A percentile compares a stretch with the other conserved stretches of the same genome.
These are phyloP conservation scores for Drosophila dives DNA, from an alignment of 2,888 invertebrate genomes.

Conservation along the genomic window DNA sequence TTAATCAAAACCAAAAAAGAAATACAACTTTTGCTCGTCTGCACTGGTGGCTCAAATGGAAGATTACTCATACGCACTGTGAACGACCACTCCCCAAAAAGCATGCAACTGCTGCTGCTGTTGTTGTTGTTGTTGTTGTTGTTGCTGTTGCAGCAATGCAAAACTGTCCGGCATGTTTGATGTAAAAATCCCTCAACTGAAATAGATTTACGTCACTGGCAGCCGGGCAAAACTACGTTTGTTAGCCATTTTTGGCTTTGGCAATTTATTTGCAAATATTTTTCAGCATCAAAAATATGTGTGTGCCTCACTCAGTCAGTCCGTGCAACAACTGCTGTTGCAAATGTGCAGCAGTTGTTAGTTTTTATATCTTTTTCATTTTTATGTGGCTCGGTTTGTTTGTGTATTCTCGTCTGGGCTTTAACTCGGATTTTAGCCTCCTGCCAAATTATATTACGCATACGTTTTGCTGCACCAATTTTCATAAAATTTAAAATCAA, in stretches of 20 bases:
- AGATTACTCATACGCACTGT: constrained; percentile 69
- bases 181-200: constrained; percentile 80
- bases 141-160: constrained; percentile 47
- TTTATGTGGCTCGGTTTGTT: constrained; percentile 18
- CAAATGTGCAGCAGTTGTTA: constrained; percentile 62
- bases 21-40: constrained; percentile 21
- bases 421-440: constrained; percentile 55
- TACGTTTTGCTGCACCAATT: constrained; percentile 41
- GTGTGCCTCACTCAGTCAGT: constrained; percentile 16
- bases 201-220: constrained; percentile 81
- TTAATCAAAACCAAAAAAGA: constrained; percentile 62
- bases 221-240: constrained; percentile 62
- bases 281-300: constrained; percentile 71
- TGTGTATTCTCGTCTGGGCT: constrained; percentile 47
- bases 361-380: constrained; percentile 47
- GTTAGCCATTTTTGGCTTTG: constrained; percentile 58
- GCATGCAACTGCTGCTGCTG: constrained; percentile 41
- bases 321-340: constrained; percentile 14
- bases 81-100: constrained; percentile 41
- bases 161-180: constrained; percentile 79
- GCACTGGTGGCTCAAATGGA: constrained; percentile 30
- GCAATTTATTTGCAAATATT: constrained; percentile 77
- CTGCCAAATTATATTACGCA: constrained; percentile 53
- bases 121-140: constrained; percentile 1
- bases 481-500: constrained; percentile 50